Base-by-base conservation (phyloP, 92 coral and sea anemone species). In the Hydrozoanthus gracilis region DNA sequence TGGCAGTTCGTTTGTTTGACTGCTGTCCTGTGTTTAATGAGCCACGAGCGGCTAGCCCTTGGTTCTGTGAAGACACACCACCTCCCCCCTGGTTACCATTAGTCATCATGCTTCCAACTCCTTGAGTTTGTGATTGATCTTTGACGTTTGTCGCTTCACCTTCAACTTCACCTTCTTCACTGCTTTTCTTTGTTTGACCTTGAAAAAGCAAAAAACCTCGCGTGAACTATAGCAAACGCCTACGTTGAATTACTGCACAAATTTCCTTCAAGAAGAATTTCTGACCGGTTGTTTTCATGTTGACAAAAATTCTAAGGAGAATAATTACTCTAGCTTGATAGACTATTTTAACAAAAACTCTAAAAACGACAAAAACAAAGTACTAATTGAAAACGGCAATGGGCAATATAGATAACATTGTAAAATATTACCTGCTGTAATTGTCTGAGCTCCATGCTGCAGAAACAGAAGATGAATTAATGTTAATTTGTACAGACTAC, bases 141-240 rank as follows among this genome's bases (percentile, higher is more conserved):
- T 87, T 90, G 3, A 88, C 79, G 48, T 56, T 84, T 13, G 60
- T 62, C 12, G 78, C 54, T 56, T 90, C 93, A 76, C 18, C 47
- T 17, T 90, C 93, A 76, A 13, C 47, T 17, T 79, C 61, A 46
- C 39, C 49, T 71, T 87, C 88, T 45, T 90, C 90, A 14, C 66
- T 86, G 58, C 69, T 87, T 62, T 90, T 87, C 77, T 87, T 90
- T 5, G 87, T 58, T 61, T 86, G 90, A 7, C 92, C 92, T 90
- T 17, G 52, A 10, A 20, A 68, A 10, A 48, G 3, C 44, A 11
- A 3, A n/a, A 20, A 51, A 65, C 13, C 44, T 68, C 39, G 46
- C 5, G 14, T 68, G 73, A 68, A 35, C 48, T 68, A 12, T 27
- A 6, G 73, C 13, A 27, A 68, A 68, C 39, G 18, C 27, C 7